Evolutionary conservation across 2,888 invertebrate genomes (phyloP), one percentile per base, ranked within the genome.

Genomic region (Polydrusus tereticollis): DNA sequence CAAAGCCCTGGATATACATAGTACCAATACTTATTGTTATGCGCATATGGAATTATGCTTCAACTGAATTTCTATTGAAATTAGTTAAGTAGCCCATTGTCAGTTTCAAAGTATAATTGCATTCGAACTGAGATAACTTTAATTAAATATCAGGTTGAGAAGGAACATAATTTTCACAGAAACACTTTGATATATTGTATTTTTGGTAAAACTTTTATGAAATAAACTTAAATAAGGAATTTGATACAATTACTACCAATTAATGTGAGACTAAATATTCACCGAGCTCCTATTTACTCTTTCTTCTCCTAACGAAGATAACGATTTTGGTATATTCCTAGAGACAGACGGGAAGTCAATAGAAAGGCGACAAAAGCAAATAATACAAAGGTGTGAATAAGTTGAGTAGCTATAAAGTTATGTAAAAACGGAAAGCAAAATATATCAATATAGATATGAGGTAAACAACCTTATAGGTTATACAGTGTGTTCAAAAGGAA

Each of bases 21-120:
- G 33, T 29, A 36, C 4, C 36, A 45, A 20, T 10, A n/a, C n/a
- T n/a, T n/a, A n/a, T 63, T 63, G 33, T 63, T 50, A 50, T 63
- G 45, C 47, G 63, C 63, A 63, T 63, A 63, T 21, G 20, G 36
- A 60, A 50, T 62, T 6, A n/a, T 36, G 36, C 33, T 12, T 21
- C 10, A 20, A 43, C 14, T 47, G 47, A 43, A 62, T 16, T 26
- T 62, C 47, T 45, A 62, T 63, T 16, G 20, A 20, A 16, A 33
- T 18, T 62, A 14, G 41, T 16, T 16, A 16, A 16, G 26, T n/a
- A n/a, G n/a, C n/a, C n/a, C n/a, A n/a, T n/a, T n/a, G n/a, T n/a
- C n/a, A n/a, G n/a, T n/a, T n/a, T n/a, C n/a, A n/a, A n/a, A n/a
- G n/a, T n/a, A n/a, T n/a, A n/a, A n/a, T n/a, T n/a, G n/a, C n/a